A percentile compares a stretch with the other conserved stretches of the same genome.
Evolutionary conservation across 1,140 invertebrate genomes (phyloP).

Genomic region (Panulirus ornatus): DNA sequence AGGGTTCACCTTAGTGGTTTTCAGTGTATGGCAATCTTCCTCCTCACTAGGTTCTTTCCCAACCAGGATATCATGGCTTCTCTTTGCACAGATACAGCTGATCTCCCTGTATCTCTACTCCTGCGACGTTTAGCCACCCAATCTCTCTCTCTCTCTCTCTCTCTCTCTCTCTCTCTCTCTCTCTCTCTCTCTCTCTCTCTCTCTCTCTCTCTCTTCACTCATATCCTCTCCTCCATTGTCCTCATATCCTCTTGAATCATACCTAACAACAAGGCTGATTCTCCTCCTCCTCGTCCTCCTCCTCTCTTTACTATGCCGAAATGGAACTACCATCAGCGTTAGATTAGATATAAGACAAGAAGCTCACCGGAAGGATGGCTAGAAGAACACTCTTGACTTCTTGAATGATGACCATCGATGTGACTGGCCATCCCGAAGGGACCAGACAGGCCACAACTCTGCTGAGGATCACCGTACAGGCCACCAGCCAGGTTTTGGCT

Average conservation of each 20-base stretch:
- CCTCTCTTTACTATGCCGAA: not conserved
- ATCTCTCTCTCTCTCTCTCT: too few relatives aligned
- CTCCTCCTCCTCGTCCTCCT: not conserved
- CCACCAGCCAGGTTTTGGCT: too few relatives aligned
- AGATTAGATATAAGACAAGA: constrained; percentile 15
- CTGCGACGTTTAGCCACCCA: not conserved
- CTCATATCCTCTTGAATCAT: not conserved
- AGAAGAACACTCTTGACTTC: constrained; percentile 29
- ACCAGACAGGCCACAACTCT: too few relatives aligned
- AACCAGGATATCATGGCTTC: too few relatives aligned
- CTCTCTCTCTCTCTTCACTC: not conserved
- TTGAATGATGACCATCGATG: constrained; percentile 30
- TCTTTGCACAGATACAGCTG: too few relatives aligned
- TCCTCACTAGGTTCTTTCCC: too few relatives aligned
- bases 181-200: not conserved
- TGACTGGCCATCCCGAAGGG: constrained; percentile 10
- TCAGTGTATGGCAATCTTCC: too few relatives aligned
- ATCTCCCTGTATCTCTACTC: too few relatives aligned
- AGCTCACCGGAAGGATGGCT: not conserved
- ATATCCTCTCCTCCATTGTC: too few relatives aligned
- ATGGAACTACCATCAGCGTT: not conserved
- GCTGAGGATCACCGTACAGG: too few relatives aligned
- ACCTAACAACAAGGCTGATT: not conserved
- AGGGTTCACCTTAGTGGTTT: too few relatives aligned
- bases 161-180: not conserved